These are phyloP conservation scores for Heliocidaris erythrogramma DNA, from an alignment of 35 echinoderm and acorn worm genomes.

Conservation along the genomic window DNA sequence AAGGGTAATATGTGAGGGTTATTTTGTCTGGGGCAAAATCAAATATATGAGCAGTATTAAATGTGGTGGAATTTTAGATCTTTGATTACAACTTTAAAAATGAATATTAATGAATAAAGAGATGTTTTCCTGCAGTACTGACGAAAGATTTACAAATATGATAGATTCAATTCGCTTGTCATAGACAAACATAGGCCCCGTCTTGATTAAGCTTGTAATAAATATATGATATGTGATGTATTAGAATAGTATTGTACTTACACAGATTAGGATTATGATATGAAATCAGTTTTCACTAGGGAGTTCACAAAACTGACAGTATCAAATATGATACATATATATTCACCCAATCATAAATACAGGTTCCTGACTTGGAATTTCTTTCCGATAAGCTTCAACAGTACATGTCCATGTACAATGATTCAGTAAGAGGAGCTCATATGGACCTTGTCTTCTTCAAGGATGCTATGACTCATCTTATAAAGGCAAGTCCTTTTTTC, in stretches of 20 bases:
- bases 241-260: no score
- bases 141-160: no score
- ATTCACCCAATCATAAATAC: not conserved
- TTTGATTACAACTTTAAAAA: no score
- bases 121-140: no score
- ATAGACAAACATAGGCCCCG: no score
- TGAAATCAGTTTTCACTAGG: no score
- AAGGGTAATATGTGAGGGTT: not conserved
- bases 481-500: constrained; percentile 70
- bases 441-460: constrained; percentile 99
- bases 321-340: not conserved
- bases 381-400: constrained; percentile 89
- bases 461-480: constrained; percentile 96
- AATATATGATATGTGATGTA: no score
- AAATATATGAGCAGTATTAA: not conserved
- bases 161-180: no score
- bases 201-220: no score
- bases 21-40: not conserved
- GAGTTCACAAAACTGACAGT: not conserved
- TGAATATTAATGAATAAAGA: no score
- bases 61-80: not conserved
- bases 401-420: constrained; percentile 92
- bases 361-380: constrained; percentile 84
- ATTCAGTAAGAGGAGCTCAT: constrained; percentile 88
- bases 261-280: no score